A percentile compares a stretch with the other conserved stretches of the same genome.
Conservation (phyloP, 2,797 vertebrate genomes). For the Sebastes variabilis region DNA sequence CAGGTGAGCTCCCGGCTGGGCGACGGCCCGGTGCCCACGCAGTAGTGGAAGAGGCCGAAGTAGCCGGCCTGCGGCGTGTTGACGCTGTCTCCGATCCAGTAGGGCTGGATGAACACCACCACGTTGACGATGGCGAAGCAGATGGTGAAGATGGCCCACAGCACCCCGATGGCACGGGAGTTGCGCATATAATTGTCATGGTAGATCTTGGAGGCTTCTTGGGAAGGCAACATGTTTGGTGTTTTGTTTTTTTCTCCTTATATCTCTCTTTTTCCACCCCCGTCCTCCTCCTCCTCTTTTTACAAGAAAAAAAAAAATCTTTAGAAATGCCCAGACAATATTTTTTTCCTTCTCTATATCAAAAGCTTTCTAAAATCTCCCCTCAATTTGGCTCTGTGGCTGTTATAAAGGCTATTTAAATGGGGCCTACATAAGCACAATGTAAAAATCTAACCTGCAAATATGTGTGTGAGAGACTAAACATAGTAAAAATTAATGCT, state of each 20-base stretch:
- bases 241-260: conserved; percentile 1
- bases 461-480: conserved; percentile 28
- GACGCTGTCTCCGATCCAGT: conserved; percentile 98
- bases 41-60: conserved; percentile 98
- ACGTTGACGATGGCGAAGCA: conserved; percentile 98
- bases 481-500: conserved; percentile 57
- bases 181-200: conserved; percentile 96
- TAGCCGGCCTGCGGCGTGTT: conserved; percentile 94
- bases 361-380: conserved; percentile 4
- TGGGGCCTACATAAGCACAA: conserved; percentile 56
- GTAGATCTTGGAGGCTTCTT: conserved; percentile 96
- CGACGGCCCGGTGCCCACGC: conserved; percentile 89
- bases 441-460: conserved; percentile 34
- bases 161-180: conserved; percentile 94
- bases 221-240: conserved; percentile 92
- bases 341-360: not conserved
- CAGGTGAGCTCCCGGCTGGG: conserved; percentile 91
- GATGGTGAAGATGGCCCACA: conserved; percentile 98
- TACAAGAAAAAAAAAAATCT: not conserved
- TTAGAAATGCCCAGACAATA: not conserved
- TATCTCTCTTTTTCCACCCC: conserved; percentile 35
- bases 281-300: conserved; percentile 13
- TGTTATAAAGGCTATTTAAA: conserved; percentile 43
- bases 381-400: conserved; percentile 38
- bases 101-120: conserved; percentile 97